Conservation (phyloP, 1,140 invertebrate genomes). For the Adelges cooleyi region DNA sequence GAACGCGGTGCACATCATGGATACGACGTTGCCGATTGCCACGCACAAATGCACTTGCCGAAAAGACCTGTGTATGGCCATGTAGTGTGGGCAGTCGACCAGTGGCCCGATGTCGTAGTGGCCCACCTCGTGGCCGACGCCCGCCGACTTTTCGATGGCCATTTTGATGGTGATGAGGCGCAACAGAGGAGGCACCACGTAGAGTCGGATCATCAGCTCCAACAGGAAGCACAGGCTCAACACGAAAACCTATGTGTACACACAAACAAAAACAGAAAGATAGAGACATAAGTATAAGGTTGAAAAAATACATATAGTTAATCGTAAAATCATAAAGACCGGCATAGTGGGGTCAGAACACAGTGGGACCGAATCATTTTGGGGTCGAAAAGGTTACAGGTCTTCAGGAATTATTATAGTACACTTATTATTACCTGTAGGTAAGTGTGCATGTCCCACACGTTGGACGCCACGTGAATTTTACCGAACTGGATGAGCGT, state of each 20-base stretch:
- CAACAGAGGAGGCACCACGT: constrained; percentile 53
- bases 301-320: too few species aligned
- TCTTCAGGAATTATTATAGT: too few species aligned
- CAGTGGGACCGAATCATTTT: too few species aligned
- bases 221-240: constrained; percentile 56
- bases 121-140: constrained; percentile 59
- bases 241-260: constrained; percentile 50
- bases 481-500: constrained; percentile 57
- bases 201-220: constrained; percentile 54
- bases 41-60: constrained; percentile 53
- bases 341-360: too few species aligned
- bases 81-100: constrained; percentile 56
- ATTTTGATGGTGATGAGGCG: constrained; percentile 54
- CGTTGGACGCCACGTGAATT: constrained; percentile 39
- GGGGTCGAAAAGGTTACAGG: too few species aligned
- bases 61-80: constrained; percentile 53
- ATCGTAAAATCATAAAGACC: too few species aligned
- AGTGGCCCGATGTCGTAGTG: constrained; percentile 51
- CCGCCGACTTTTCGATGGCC: constrained; percentile 54
- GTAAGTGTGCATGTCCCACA: constrained; percentile 37
- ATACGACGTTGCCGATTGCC: constrained; percentile 58
- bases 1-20: constrained; percentile 55
- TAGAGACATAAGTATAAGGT: too few species aligned
- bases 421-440: constrained; percentile 40
- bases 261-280: neutral